phyloP scores from a whole-genome alignment of 2,797 vertebrate genomes.

The Pogonophryne albipinna region DNA sequence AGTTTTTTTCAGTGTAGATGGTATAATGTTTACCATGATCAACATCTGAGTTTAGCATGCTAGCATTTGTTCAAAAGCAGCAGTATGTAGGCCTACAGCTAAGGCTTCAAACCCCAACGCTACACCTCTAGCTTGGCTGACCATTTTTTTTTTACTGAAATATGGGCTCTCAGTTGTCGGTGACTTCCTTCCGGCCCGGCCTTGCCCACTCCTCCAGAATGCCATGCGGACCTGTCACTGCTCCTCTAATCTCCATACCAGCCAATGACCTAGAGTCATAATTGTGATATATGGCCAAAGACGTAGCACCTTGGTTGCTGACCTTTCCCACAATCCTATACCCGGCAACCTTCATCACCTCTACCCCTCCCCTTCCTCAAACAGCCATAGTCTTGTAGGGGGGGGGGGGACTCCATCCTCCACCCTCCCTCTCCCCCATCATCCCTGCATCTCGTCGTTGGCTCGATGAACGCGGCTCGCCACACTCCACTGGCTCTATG shows the following conservation, averaged over 20 bases:
- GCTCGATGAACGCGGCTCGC: slow-evolving; percentile 72
- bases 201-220: slow-evolving; percentile 43
- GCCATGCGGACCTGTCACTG: slow-evolving; percentile 29
- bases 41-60: background rate
- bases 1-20: background rate
- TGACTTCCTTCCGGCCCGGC: slow-evolving; percentile 21
- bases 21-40: background rate
- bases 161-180: background rate
- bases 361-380: slow-evolving; percentile 34
- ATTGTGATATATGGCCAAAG: slow-evolving; percentile 81
- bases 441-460: slow-evolving; percentile 66
- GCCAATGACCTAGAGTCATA: slow-evolving; percentile 80
- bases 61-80: background rate
- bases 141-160: slow-evolving; percentile 21
- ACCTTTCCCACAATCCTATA: slow-evolving; percentile 81
- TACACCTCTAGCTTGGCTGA: background rate
- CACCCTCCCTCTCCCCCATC: slow-evolving; percentile 23
- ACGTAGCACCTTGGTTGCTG: slow-evolving; percentile 72
- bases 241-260: slow-evolving; percentile 72
- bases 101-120: background rate
- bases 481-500: slow-evolving; percentile 85
- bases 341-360: slow-evolving; percentile 73
- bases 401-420: slow-evolving; percentile 10
- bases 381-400: slow-evolving; percentile 20
- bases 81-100: no score